Conservation (phyloP, 1,140 invertebrate genomes). For the Caenorhabditis briggsae region DNA sequence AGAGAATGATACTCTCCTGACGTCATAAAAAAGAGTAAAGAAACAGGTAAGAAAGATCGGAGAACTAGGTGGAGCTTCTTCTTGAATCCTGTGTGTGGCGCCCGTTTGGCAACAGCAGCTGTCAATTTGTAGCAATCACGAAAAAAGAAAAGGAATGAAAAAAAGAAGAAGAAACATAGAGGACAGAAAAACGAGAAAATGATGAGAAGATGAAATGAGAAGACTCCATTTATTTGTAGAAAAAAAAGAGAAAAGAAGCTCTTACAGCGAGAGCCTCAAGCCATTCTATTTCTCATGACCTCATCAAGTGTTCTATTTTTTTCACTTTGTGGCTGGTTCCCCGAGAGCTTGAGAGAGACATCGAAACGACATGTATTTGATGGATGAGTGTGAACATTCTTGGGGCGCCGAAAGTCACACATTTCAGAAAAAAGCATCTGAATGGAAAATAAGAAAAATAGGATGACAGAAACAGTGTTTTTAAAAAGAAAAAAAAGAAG, state of each 20-base stretch:
- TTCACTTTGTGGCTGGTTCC: constrained; percentile 11
- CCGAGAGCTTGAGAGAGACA: not conserved
- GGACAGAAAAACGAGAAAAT: constrained; percentile 9
- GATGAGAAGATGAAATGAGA: constrained; percentile 17
- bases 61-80: not conserved
- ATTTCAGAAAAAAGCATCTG: not conserved
- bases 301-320: constrained; percentile 33
- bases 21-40: constrained; percentile 5
- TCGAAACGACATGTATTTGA: constrained; percentile 36
- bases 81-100: constrained; percentile 18
- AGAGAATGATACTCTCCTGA: not conserved
- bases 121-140: constrained; percentile 46
- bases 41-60: not conserved
- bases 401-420: constrained; percentile 32
- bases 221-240: not conserved
- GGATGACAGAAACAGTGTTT: not conserved
- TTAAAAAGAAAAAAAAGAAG: not conserved
- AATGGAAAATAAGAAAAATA: not conserved
- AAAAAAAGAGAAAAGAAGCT: not conserved
- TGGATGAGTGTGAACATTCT: constrained; percentile 54
- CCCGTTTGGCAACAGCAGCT: constrained; percentile 41
- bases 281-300: constrained; percentile 36
- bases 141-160: not conserved
- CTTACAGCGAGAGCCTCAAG: constrained; percentile 11
- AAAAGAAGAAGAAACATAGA: constrained; percentile 31